phyloP scores from a whole-genome alignment of 1,140 invertebrate species.

The Patella vulgata region DNA sequence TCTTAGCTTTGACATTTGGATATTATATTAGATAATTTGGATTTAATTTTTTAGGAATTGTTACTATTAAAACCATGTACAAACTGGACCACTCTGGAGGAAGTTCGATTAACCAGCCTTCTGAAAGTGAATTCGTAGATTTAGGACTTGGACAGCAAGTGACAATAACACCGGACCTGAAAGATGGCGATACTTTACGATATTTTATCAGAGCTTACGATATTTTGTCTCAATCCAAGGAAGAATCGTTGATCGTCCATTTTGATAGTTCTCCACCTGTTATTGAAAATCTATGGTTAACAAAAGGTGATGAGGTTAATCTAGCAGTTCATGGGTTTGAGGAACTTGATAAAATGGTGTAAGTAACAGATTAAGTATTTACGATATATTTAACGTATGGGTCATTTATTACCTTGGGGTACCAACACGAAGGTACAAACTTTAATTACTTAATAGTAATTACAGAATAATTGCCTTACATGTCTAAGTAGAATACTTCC shows the following conservation, averaged over 20 bases:
- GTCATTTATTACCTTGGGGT: background rate
- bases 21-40: too few species aligned
- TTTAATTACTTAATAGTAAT: too few species aligned
- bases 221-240: slow-evolving; percentile 11
- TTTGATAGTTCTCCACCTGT: slow-evolving; percentile 37
- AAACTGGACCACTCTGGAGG: slow-evolving; percentile 10
- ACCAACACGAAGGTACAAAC: background rate
- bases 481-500: too few species aligned
- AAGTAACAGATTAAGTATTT: background rate
- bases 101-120: background rate
- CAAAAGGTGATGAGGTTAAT: slow-evolving; percentile 24
- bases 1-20: background rate
- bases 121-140: background rate
- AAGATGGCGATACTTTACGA: slow-evolving; percentile 24
- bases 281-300: slow-evolving; percentile 40
- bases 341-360: slow-evolving; percentile 39
- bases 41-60: slow-evolving; percentile 7
- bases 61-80: slow-evolving; percentile 11
- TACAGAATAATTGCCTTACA: too few species aligned
- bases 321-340: slow-evolving; percentile 24
- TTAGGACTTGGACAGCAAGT: background rate
- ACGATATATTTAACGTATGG: background rate
- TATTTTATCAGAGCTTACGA: slow-evolving; percentile 24
- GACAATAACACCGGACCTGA: background rate
- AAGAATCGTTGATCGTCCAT: slow-evolving; percentile 27